phyloP scores from a whole-genome alignment of 2,797 vertebrate genomes.

The Brachyrhaphis roseni region DNA sequence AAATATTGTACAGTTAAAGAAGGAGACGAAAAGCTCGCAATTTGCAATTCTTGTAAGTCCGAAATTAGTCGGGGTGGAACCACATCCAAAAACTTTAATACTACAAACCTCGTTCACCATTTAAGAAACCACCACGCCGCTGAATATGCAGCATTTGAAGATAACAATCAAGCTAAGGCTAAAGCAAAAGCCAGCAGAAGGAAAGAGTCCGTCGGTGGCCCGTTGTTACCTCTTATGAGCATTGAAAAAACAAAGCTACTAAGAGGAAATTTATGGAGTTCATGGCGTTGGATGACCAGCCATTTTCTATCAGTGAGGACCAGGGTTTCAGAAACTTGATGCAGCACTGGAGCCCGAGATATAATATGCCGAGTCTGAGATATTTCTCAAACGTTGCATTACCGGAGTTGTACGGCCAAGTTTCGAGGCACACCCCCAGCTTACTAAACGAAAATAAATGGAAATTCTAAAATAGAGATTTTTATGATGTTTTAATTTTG shows the following conservation, averaged over 20 bases:
- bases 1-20: neutral
- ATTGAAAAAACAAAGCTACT: neutral
- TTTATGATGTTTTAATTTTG: neutral
- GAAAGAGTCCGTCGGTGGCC: neutral
- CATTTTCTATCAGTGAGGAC: too few species aligned
- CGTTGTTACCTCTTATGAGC: neutral
- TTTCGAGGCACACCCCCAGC: neutral
- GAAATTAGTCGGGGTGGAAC: neutral
- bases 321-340: too few species aligned
- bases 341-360: too few species aligned
- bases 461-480: neutral
- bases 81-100: neutral
- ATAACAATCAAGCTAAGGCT: neutral
- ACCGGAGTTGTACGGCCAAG: too few species aligned
- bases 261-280: neutral
- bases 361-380: too few species aligned
- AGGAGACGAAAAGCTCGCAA: neutral
- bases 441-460: neutral
- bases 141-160: too few species aligned
- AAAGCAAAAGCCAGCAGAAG: neutral
- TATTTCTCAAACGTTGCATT: too few species aligned
- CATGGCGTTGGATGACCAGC: neutral
- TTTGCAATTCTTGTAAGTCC: neutral
- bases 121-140: too few species aligned
- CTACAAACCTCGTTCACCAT: neutral